These are phyloP conservation scores for Sphecodes monilicornis DNA, from an alignment of 2,888 invertebrate species.

Conservation along the genomic window DNA sequence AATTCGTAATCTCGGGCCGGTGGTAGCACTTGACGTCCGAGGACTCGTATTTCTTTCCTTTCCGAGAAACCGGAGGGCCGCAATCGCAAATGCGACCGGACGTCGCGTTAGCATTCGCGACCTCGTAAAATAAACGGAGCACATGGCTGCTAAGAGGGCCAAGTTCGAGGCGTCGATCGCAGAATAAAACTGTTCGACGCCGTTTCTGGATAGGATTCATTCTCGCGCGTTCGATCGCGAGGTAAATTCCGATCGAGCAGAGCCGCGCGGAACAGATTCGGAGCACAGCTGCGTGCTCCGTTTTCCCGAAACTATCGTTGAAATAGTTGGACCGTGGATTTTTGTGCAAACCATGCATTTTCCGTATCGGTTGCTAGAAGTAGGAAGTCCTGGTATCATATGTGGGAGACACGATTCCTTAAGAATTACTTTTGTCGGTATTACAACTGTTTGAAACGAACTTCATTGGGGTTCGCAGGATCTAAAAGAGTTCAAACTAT, in stretches of 20 bases:
- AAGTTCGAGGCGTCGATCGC: conserved; percentile 70
- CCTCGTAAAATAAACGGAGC: conserved; percentile 73
- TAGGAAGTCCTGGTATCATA: background rate
- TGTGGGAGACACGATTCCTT: background rate
- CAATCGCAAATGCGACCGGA: conserved; percentile 26
- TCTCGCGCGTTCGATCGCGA: background rate
- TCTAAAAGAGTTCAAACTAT: too few relatives aligned
- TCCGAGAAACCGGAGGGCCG: conserved; percentile 62
- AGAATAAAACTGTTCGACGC: conserved; percentile 43
- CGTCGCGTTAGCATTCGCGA: conserved; percentile 62
- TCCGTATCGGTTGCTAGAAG: background rate
- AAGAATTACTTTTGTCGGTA: background rate
- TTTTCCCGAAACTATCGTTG: background rate
- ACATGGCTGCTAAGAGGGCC: conserved; percentile 67
- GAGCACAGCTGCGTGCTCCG: background rate
- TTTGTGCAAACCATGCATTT: background rate
- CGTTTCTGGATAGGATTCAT: background rate
- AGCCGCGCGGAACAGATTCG: background rate
- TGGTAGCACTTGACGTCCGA: conserved; percentile 44
- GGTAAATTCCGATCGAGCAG: background rate
- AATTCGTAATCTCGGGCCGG: conserved; percentile 28
- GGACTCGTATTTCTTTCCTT: conserved; percentile 68
- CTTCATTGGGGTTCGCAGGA: too few relatives aligned
- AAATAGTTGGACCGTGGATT: background rate
- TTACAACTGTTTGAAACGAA: background rate